phyloP scores from a whole-genome alignment of 2,797 vertebrate species.

The Schizopygopsis malacanthus region DNA sequence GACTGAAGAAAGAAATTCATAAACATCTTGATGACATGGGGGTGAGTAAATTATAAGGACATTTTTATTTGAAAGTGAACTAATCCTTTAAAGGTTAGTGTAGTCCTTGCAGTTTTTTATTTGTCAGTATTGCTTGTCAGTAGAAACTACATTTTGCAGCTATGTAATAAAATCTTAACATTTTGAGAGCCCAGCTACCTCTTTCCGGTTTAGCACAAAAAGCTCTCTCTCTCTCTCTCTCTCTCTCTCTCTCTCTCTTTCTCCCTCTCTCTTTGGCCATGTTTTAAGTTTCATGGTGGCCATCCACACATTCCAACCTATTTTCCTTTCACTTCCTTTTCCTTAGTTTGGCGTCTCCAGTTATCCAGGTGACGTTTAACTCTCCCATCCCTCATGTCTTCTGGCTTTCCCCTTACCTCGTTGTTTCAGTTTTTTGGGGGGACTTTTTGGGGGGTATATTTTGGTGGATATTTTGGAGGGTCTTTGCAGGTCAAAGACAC shows the following conservation, averaged over 20 bases:
- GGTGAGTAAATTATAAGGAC: no score
- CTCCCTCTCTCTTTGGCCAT: neutral
- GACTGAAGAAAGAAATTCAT: no score
- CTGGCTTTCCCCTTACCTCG: neutral
- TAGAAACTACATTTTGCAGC: neutral
- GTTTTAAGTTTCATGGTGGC: conserved; percentile 19
- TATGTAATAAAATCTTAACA: neutral
- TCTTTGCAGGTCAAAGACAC: conserved; percentile 28
- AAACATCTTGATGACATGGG: no score
- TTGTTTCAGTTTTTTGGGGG: conserved; percentile 4
- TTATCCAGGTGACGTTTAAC: neutral
- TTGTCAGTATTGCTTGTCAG: neutral
- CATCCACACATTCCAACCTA: conserved; percentile 7
- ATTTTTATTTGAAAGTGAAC: no score
- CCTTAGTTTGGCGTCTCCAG: neutral
- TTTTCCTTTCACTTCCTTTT: conserved; percentile 29
- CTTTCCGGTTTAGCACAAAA: conserved; percentile 19
- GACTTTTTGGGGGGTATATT: conserved; percentile 19
- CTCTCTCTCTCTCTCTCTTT: no score
- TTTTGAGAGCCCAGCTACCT: neutral
- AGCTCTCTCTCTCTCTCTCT: neutral
- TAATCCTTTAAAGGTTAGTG: neutral
- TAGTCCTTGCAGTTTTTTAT: neutral
- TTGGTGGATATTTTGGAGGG: conserved; percentile 37
- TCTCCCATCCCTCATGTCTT: neutral